These are phyloP conservation scores for Euura lappo DNA, from an alignment of 1,140 invertebrate species.

Conservation along the genomic window DNA sequence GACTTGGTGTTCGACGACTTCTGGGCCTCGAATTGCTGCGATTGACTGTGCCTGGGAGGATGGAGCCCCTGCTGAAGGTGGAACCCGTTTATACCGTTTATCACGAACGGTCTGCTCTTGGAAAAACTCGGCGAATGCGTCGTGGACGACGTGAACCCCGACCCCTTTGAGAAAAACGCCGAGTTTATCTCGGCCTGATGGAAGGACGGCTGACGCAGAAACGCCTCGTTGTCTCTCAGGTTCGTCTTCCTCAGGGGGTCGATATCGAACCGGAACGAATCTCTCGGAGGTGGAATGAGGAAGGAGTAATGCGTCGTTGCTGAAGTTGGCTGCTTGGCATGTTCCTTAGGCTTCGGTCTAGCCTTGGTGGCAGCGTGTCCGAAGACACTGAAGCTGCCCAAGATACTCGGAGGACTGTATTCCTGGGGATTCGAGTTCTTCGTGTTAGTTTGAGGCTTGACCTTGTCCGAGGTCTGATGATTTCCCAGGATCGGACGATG, in stretches of 20 bases:
- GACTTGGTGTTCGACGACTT: constrained; percentile 43
- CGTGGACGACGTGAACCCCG: constrained; percentile 26
- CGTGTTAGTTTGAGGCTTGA: constrained; percentile 40
- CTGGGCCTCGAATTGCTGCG: constrained; percentile 43
- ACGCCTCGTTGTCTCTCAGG: constrained; percentile 38
- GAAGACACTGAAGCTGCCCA: constrained; percentile 57
- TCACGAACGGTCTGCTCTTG: constrained; percentile 36
- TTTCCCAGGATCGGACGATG: constrained; percentile 49
- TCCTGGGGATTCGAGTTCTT: constrained; percentile 36
- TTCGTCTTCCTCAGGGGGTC: constrained; percentile 45
- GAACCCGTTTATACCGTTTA: constrained; percentile 22
- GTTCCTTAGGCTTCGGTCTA: constrained; percentile 38
- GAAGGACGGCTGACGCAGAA: constrained; percentile 38
- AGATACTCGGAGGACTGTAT: constrained; percentile 54
- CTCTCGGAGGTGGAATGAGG: constrained; percentile 50
- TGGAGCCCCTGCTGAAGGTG: constrained; percentile 33
- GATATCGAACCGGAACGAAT: constrained; percentile 46
- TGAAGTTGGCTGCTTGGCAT: constrained; percentile 23
- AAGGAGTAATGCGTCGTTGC: constrained; percentile 52
- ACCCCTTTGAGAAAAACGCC: constrained; percentile 41
- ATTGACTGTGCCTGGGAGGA: constrained; percentile 28
- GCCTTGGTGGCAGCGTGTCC: constrained; percentile 53
- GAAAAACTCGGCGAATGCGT: constrained; percentile 27
- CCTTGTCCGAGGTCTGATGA: constrained; percentile 46
- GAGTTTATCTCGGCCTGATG: constrained; percentile 22